Base-by-base conservation (phyloP, 2,797 vertebrate genomes). In the Apogon talboti region DNA sequence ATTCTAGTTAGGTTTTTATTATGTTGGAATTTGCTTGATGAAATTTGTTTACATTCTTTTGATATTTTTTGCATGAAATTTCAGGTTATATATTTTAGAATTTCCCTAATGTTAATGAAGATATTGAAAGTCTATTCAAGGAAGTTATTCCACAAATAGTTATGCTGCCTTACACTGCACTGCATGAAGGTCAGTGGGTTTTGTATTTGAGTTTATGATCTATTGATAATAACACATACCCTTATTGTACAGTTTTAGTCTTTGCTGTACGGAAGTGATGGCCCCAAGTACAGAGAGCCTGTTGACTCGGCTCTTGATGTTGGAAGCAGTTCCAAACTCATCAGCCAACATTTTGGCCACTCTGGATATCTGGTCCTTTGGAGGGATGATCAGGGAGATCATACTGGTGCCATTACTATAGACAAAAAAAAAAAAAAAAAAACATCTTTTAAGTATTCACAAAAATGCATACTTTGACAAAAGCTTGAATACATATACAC, bases 181-280 rank as follows among this genome's bases (percentile, higher is more conserved):
- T 28, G n/a, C 6, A 43, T 6, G 28, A 21, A 35, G 30, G 14
- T 15, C 2, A 24, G 9, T 0, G 21, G 1, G 2, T 8, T 40
- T 81, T 58, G 40, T 51, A 10, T n/a, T 38, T 33, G 1, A 3
- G 4, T 45, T 54, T 35, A 3, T 35, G 33, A 35, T 10, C 6
- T 35, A 1, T 43, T 40, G 4, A 38, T 2, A 86, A 38, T 2
- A 86, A 66, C 6, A 85, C 90, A 86, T 93, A 98, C 98, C 98
- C 95, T 99, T 99, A 91, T 99, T 99, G 94, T 99, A 99, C 84
- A 99, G 96, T 94, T 99, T 99, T 92, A 99, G 96, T 93, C 98
- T 97, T 92, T 99, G 98, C 85, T 99, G 98, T 93, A 99, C 98
- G 93, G 98, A 99, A 71, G 98, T 99, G 90, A 99, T 99, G 93